phyloP scores from a whole-genome alignment of 53 echinoderm and acorn worm species.

The Luidia sarsii region DNA sequence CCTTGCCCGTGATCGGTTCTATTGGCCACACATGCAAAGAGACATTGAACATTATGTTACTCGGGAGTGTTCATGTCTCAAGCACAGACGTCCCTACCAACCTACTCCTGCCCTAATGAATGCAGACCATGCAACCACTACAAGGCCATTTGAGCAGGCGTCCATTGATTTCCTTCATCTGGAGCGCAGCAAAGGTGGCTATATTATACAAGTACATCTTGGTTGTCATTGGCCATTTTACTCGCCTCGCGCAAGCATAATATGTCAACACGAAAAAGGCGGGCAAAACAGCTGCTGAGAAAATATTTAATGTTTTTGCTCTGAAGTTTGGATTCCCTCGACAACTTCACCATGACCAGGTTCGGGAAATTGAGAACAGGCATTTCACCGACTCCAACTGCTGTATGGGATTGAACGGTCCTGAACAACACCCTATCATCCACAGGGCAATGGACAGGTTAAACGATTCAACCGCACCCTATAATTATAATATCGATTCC shows the following conservation, averaged over 20 bases:
- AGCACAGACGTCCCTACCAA: conserved; percentile 11
- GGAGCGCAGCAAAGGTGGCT: conserved; percentile 53
- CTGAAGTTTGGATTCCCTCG: conserved; percentile 42
- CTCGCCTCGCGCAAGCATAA: conserved; percentile 61
- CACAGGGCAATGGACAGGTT: too few species aligned
- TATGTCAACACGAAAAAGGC: conserved; percentile 62
- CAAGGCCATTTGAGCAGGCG: conserved; percentile 60
- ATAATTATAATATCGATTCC: too few species aligned
- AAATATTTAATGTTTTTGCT: conserved; percentile 53
- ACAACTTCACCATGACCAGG: conserved; percentile 62
- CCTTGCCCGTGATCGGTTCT: conserved; percentile 49
- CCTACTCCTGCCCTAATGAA: background rate
- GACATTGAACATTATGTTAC: conserved; percentile 43
- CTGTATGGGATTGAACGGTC: conserved; percentile 26
- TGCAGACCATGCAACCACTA: conserved; percentile 37
- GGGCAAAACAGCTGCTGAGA: conserved; percentile 46
- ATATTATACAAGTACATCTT: conserved; percentile 72
- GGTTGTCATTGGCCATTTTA: conserved; percentile 63
- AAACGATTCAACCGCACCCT: too few species aligned
- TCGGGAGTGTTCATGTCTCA: background rate
- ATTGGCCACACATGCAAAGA: conserved; percentile 52
- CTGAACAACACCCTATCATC: conserved; percentile 50
- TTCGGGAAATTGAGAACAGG: conserved; percentile 54
- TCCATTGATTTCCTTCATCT: conserved; percentile 65
- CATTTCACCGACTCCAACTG: conserved; percentile 31